Evolutionary conservation across 2,113 vertebrate genomes (phyloP).

Genomic region (Nycticorax nycticorax): DNA sequence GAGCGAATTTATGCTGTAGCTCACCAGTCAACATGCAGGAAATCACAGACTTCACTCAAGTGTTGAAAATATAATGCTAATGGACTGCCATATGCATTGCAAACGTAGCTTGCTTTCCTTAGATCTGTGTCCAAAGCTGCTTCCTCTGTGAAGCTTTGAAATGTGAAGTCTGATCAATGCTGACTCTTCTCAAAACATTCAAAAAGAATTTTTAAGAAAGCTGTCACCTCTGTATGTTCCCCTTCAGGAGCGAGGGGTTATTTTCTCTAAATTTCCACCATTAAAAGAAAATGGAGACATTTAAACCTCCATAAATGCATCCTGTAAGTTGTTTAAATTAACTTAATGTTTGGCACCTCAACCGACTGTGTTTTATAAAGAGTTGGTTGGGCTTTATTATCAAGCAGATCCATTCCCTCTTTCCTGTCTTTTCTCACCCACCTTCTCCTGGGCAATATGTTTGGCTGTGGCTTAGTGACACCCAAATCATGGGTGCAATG

Average conservation of each 20-base stretch:
- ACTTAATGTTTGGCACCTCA: background rate
- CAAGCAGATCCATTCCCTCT: background rate
- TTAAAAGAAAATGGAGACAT: background rate
- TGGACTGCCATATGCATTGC: conserved; percentile 53
- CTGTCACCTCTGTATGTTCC: conserved; percentile 24
- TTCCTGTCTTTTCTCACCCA: background rate
- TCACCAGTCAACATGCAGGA: conserved; percentile 29
- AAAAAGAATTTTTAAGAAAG: conserved; percentile 63
- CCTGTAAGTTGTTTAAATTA: background rate
- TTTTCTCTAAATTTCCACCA: conserved; percentile 4
- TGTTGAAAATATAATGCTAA: conserved; percentile 53
- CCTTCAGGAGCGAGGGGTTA: background rate
- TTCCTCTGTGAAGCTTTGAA: conserved; percentile 41
- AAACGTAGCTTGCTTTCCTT: conserved; percentile 24
- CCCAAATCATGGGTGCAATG: background rate
- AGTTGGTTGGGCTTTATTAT: background rate
- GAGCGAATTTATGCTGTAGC: conserved; percentile 24
- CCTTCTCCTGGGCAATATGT: background rate
- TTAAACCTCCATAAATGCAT: background rate
- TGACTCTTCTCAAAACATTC: conserved; percentile 36
- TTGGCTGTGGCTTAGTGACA: background rate
- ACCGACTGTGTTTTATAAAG: background rate
- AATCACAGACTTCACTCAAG: conserved; percentile 40
- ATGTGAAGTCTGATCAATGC: conserved; percentile 36
- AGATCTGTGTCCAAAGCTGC: conserved; percentile 50